Evolutionary conservation across 2,797 vertebrate genomes (phyloP), one percentile per base, ranked within the genome.

Genomic region (Pteropus rufus): DNA sequence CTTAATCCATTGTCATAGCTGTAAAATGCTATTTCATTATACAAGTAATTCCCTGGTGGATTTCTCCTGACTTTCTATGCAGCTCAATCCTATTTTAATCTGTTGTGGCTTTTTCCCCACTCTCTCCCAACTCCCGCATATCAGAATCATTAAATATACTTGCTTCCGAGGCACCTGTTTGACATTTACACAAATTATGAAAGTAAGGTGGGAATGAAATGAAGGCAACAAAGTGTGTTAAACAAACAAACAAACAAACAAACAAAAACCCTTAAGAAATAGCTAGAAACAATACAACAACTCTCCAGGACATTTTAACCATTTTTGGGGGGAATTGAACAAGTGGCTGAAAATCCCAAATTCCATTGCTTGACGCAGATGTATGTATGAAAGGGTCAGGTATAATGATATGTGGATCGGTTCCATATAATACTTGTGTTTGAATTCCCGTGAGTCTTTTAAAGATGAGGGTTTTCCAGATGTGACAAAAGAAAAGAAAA

Each of bases 21-120:
- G 81, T 97, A 94, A 96, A 96, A 90, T 73, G 67, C 83, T 92
- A 60, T 97, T 97, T 95, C 77, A 92, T 96, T 96, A 95, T 90
- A 83, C 90, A 92, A 85, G 89, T 24, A 23, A 86, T 96, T 95
- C 94, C 95, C 93, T 64, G 7, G 46, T 84, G 96, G 86, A 49
- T 62, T 70, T 86, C 89, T 91, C 87, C 80, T 87, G 69, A 87
- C 88, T 96, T 65, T 46, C 85, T 81, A 0, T 31, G 62, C 69
- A 46, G 86, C 72, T 81, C 72, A 52, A 82, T 31, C 96, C 62
- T 92, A 34, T 97, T 97, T 96, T 90, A 95, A 96, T 89, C 89
- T 82, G 21, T 73, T 65, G 52, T 69, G 69, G 18, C 75, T 93
- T 92, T 36, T n/a, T 7, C 1, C n/a, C 23, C 14, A 54, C 36